Percentiles rank a stretch among this genome's conserved stretches.
Evolutionary conservation across 2,113 vertebrate genomes (phyloP).

Genomic region (Colinus virginianus): DNA sequence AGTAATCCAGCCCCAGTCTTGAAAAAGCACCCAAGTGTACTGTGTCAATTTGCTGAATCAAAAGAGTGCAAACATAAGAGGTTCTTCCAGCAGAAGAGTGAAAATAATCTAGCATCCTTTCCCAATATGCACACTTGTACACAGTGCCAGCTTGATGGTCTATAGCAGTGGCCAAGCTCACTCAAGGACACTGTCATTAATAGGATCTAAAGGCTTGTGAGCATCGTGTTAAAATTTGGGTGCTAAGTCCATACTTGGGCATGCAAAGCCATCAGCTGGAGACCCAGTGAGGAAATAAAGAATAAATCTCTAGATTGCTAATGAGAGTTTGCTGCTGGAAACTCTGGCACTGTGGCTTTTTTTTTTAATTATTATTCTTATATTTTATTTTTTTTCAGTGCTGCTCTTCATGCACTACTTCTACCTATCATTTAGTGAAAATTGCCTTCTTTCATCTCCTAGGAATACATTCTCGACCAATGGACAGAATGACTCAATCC

Average conservation of each 20-base stretch:
- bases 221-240: neutral
- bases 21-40: neutral
- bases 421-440: neutral
- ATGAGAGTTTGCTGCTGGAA: neutral
- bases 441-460: neutral
- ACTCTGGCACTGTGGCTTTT: neutral
- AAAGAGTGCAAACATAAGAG: neutral
- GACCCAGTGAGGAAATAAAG: neutral
- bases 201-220: neutral
- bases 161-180: neutral
- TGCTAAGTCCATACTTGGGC: neutral
- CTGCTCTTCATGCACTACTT: neutral
- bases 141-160: neutral
- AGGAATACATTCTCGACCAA: neutral
- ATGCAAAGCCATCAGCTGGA: neutral
- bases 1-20: neutral
- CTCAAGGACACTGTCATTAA: neutral
- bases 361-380: too few species aligned
- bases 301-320: neutral
- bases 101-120: neutral
- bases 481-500: rapidly evolving
- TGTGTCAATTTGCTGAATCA: neutral
- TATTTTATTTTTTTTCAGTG: neutral
- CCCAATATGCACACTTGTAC: neutral
- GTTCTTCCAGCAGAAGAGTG: neutral